Percentiles rank a stretch among this genome's conserved stretches.
These are phyloP conservation scores for Saccopteryx leptura DNA, from an alignment of 2,113 vertebrate genomes.

Conservation along the genomic window DNA sequence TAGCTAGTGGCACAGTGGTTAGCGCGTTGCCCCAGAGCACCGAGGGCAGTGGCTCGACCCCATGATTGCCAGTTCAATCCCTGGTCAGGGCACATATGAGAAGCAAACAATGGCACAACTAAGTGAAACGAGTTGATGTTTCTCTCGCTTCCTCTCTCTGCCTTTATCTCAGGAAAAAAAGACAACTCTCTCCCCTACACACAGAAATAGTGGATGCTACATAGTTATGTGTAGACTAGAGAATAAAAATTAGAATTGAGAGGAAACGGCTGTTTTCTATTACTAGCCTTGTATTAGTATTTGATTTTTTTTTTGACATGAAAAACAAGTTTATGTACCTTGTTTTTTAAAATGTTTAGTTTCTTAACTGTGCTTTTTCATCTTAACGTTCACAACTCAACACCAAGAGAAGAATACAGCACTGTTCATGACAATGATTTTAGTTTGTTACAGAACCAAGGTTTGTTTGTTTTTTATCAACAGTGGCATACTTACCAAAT, in stretches of 20 bases:
- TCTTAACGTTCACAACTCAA: conserved; percentile 90
- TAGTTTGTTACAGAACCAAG: conserved; percentile 89
- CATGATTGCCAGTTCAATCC: too few relatives aligned
- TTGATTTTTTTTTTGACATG: background rate
- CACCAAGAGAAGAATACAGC: conserved; percentile 87
- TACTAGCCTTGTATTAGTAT: background rate
- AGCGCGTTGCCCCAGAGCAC: too few relatives aligned
- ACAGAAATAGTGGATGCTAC: too few relatives aligned
- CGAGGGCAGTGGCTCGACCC: too few relatives aligned
- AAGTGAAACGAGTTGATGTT: too few relatives aligned
- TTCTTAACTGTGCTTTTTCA: conserved; percentile 88
- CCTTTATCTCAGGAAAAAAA: too few relatives aligned
- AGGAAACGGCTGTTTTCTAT: background rate
- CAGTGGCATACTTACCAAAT: conserved; percentile 91
- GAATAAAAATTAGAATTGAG: rapidly evolving
- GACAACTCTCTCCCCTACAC: too few relatives aligned
- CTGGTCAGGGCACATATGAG: too few relatives aligned
- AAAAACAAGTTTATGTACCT: conserved; percentile 88
- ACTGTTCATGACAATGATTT: conserved; percentile 83
- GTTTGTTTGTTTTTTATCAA: conserved; percentile 85
- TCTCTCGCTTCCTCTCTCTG: too few relatives aligned
- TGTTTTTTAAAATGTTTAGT: conserved; percentile 89
- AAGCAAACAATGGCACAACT: too few relatives aligned
- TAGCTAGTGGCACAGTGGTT: too few relatives aligned
- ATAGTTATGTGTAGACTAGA: background rate